Conservation (phyloP, 2,888 invertebrate species). For the Agelastica alni region DNA sequence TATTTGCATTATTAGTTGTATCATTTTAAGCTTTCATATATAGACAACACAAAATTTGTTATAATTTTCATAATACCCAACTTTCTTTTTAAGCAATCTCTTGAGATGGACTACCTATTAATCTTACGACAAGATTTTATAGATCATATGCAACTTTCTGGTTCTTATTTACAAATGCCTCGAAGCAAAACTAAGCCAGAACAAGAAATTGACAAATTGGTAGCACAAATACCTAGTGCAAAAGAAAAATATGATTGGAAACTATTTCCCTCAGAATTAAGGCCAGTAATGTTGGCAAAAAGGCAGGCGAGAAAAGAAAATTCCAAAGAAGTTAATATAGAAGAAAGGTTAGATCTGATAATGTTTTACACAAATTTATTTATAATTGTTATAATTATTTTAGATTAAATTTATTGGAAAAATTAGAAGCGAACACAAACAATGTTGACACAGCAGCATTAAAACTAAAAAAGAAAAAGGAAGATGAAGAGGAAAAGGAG, state of each 20-base stretch:
- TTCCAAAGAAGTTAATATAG: constrained; percentile 38
- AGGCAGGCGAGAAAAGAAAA: constrained; percentile 42
- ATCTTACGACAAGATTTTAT: constrained; percentile 75
- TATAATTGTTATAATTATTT: constrained; percentile 15
- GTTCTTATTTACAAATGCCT: constrained; percentile 63
- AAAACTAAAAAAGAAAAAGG: not conserved
- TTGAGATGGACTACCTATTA: constrained; percentile 69
- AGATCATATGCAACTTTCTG: constrained; percentile 71
- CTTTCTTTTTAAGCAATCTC: constrained; percentile 47
- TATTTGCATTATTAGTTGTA: too few species aligned
- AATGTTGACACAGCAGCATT: not conserved
- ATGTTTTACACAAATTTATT: not conserved
- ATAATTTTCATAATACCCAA: too few species aligned
- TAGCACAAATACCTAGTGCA: constrained; percentile 56
- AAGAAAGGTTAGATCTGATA: constrained; percentile 33
- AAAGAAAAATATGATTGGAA: constrained; percentile 63
- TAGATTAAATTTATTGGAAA: constrained; percentile 60
- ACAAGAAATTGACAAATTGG: constrained; percentile 64
- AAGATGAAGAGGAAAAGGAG: constrained; percentile 57
- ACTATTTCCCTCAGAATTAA: constrained; percentile 67
- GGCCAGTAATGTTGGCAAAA: constrained; percentile 59
- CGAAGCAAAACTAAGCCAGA: constrained; percentile 60
- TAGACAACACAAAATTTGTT: too few species aligned
- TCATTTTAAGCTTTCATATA: too few species aligned
- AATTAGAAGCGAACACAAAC: constrained; percentile 63